These are phyloP conservation scores for Tragelaphus imberbis DNA, from an alignment of 2,113 vertebrate genomes.

Conservation along the genomic window DNA sequence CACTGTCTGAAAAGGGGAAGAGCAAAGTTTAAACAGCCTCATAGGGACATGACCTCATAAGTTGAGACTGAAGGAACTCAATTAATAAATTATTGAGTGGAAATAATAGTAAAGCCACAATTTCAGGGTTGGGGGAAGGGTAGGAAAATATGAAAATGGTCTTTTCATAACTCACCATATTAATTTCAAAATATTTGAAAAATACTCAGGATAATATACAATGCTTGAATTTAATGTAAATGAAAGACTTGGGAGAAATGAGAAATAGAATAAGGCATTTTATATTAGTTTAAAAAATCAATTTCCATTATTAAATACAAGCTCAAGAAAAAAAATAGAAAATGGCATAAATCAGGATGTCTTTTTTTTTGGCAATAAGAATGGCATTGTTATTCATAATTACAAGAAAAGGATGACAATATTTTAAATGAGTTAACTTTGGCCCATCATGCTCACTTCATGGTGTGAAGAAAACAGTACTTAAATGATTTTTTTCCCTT, in stretches of 20 bases:
- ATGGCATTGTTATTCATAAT: constrained; percentile 50
- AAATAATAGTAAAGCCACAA: not conserved
- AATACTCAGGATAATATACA: not conserved
- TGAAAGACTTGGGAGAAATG: not conserved
- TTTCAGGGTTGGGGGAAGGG: not conserved
- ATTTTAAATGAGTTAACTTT: constrained; percentile 62
- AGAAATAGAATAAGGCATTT: not conserved
- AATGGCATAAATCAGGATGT: constrained; percentile 22
- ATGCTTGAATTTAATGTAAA: constrained; percentile 1
- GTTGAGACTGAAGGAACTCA: not conserved
- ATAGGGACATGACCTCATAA: not conserved
- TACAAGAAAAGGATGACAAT: constrained; percentile 47
- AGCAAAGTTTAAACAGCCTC: not conserved
- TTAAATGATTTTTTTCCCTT: constrained; percentile 62
- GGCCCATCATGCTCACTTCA: constrained; percentile 55
- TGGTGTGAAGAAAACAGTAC: constrained; percentile 67
- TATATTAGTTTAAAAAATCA: constrained; percentile 34
- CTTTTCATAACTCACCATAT: constrained; percentile 13
- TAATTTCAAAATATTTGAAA: constrained; percentile 37
- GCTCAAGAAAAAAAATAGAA: constrained; percentile 36
- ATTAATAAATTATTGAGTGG: not conserved
- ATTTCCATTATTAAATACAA: constrained; percentile 52
- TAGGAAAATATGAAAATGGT: not conserved
- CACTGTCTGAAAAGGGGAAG: not conserved
- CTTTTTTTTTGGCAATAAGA: not conserved